Evolutionary conservation across 2,888 invertebrate genomes (phyloP).

Genomic region (Bugulina stolonifera): DNA sequence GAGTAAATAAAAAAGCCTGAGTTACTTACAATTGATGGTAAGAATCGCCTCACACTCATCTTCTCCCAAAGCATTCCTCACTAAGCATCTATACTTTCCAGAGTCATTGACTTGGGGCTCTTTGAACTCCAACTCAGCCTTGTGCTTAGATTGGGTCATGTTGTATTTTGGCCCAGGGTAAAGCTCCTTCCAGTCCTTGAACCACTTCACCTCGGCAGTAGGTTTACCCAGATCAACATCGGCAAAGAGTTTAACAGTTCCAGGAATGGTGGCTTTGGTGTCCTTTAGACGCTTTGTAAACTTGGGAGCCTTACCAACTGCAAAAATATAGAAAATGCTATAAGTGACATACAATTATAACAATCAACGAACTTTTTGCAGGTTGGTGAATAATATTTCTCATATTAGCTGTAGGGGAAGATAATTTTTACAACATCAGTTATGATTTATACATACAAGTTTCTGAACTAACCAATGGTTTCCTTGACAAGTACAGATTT

Average conservation of each 20-base stretch:
- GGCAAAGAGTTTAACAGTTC: slow-evolving; percentile 43
- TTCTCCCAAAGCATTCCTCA: slow-evolving; percentile 28
- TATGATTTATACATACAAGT: too few relatives aligned
- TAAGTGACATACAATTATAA: too few relatives aligned
- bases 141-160: slow-evolving; percentile 31
- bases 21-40: slow-evolving; percentile 26
- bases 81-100: slow-evolving; percentile 27
- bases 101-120: slow-evolving; percentile 27
- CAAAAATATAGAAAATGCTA: slow-evolving; percentile 27
- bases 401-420: too few relatives aligned
- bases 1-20: too few relatives aligned
- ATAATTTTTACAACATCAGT: too few relatives aligned
- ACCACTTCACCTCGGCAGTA: slow-evolving; percentile 47
- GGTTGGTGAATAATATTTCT: too few relatives aligned
- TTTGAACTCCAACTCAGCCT: slow-evolving; percentile 24
- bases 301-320: slow-evolving; percentile 45
- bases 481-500: slow-evolving; percentile 38
- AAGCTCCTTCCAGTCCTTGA: slow-evolving; percentile 84
- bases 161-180: slow-evolving; percentile 56
- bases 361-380: too few relatives aligned
- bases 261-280: slow-evolving; percentile 39
- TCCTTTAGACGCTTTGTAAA: slow-evolving; percentile 45
- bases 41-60: slow-evolving; percentile 27
- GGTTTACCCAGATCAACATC: slow-evolving; percentile 45
- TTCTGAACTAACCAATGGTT: slow-evolving; percentile 5